phyloP scores from a whole-genome alignment of 2,888 invertebrate species.

The Philopedon plagiatum region DNA sequence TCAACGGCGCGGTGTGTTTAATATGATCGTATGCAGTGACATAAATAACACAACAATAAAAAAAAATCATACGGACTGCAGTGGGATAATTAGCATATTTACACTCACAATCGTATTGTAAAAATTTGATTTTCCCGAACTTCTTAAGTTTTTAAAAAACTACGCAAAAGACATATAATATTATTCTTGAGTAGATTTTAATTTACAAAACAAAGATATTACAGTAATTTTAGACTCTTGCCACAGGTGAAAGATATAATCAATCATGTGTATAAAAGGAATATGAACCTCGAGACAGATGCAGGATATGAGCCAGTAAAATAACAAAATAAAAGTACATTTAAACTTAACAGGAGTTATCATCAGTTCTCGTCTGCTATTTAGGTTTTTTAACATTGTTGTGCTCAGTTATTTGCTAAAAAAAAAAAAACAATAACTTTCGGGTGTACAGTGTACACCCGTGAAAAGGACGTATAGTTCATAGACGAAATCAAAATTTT shows the following conservation, averaged over 20 bases:
- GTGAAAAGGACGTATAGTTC: no score
- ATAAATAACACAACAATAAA: background rate
- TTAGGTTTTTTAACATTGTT: no score
- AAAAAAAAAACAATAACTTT: no score
- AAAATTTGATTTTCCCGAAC: background rate
- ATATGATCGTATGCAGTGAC: conserved; percentile 12
- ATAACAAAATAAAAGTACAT: background rate
- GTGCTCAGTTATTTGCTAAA: no score
- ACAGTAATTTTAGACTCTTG: conserved; percentile 10
- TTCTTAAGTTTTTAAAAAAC: background rate
- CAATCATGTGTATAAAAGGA: conserved; percentile 19
- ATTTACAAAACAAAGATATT: background rate
- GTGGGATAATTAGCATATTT: no score
- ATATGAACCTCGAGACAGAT: conserved; percentile 12
- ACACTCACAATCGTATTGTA: background rate
- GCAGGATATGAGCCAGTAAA: background rate
- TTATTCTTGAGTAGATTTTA: background rate
- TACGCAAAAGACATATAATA: background rate
- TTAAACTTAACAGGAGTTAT: no score
- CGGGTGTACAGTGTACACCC: no score
- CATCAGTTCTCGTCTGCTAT: no score
- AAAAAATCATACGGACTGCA: background rate
- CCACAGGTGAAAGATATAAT: background rate
- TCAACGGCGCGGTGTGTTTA: conserved; percentile 11
- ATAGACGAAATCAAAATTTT: no score